Conservation (phyloP, 1,140 invertebrate genomes). For the Geopemphigus sp. region DNA sequence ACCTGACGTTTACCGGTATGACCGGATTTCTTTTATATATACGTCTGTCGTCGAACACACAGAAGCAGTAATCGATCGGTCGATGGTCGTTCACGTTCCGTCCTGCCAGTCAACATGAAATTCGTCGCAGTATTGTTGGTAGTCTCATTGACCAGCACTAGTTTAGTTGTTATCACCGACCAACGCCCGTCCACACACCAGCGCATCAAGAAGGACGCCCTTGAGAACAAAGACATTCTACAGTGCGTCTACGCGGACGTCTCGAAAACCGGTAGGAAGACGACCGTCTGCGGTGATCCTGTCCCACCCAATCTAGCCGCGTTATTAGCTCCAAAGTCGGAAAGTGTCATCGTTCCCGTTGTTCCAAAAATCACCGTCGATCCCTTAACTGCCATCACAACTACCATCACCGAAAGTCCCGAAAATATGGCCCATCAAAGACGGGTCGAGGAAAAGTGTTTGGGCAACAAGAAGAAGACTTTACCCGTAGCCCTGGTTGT, state of each 20-base stretch:
- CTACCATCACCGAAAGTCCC: too few relatives aligned
- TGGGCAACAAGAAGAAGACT: background rate
- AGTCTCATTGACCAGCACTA: background rate
- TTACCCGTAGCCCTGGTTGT: background rate
- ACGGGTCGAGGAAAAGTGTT: background rate
- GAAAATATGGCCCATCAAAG: background rate
- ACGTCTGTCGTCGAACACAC: background rate
- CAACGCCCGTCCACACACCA: background rate
- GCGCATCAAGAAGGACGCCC: constrained; percentile 1
- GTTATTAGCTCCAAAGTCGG: background rate
- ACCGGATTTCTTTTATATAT: background rate
- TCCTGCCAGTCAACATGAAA: background rate
- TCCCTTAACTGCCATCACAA: too few relatives aligned
- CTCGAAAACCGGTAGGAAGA: constrained; percentile 1
- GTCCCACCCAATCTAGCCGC: background rate
- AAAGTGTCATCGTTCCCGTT: background rate
- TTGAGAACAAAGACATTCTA: too few relatives aligned
- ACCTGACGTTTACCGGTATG: too few relatives aligned
- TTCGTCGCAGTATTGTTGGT: background rate
- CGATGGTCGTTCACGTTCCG: background rate
- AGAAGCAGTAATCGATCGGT: background rate
- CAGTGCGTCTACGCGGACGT: constrained; percentile 16
- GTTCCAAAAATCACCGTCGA: too few relatives aligned
- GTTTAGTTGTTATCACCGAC: background rate
- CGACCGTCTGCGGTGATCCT: constrained; percentile 22